Percentiles rank a stretch among this genome's conserved stretches.
phyloP scores from a whole-genome alignment of 2,797 vertebrate genomes.

The Karalla daura region DNA sequence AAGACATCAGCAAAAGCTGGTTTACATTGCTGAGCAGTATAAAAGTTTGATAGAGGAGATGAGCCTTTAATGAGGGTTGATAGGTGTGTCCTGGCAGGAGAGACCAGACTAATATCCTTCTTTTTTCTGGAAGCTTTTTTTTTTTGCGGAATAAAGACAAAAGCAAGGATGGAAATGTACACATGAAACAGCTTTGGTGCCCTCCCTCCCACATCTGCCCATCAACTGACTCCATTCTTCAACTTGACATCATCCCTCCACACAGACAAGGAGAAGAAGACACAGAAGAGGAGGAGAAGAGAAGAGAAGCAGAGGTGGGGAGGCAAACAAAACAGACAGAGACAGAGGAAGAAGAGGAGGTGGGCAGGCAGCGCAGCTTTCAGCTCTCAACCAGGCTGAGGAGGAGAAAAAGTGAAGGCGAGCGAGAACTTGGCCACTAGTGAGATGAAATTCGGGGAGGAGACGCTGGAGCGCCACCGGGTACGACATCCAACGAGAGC shows the following conservation, averaged over 20 bases:
- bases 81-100: constrained; percentile 18
- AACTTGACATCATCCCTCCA: constrained; percentile 73
- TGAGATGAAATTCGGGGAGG: constrained; percentile 82
- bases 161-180: constrained; percentile 55
- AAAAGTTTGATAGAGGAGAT: constrained; percentile 64
- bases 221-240: constrained; percentile 71
- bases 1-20: constrained; percentile 35
- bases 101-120: constrained; percentile 33
- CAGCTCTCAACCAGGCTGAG: constrained; percentile 59
- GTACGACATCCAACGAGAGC: constrained; percentile 61
- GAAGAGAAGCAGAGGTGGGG: constrained; percentile 49
- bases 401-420: constrained; percentile 75
- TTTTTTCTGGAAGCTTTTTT: constrained; percentile 32
- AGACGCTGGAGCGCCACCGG: constrained; percentile 66
- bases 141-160: constrained; percentile 57
- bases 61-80: constrained; percentile 34
- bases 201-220: constrained; percentile 65
- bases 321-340: constrained; percentile 52
- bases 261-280: constrained; percentile 56
- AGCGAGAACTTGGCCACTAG: constrained; percentile 74
- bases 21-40: constrained; percentile 18
- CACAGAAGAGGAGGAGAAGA: constrained; percentile 39
- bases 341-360: constrained; percentile 55
- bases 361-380: constrained; percentile 60
- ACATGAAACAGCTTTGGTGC: constrained; percentile 65